Evolutionary conservation across 2,888 invertebrate species (phyloP).

Genomic region (Dorcus parallelipipedus): DNA sequence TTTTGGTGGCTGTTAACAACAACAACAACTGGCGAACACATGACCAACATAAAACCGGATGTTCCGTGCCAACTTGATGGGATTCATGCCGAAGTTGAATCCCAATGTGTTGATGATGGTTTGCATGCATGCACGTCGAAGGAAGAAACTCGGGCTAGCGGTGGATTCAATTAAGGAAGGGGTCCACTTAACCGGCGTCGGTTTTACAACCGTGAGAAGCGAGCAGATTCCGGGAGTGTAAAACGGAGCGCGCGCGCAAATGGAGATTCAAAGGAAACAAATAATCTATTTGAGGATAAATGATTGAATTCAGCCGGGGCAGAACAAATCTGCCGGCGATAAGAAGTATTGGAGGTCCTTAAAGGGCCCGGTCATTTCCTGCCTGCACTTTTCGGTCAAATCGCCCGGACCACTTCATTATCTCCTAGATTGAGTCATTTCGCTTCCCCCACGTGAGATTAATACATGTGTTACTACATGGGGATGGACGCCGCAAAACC

Average conservation of each 20-base stretch:
- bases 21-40: slow-evolving; percentile 43
- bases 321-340: slow-evolving; percentile 41
- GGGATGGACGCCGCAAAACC: not conserved
- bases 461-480: slow-evolving; percentile 42
- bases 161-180: too few relatives aligned
- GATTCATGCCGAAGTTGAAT: slow-evolving; percentile 35
- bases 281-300: slow-evolving; percentile 24
- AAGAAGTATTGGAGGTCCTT: slow-evolving; percentile 42
- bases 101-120: too few relatives aligned
- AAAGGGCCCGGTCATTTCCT: slow-evolving; percentile 33
- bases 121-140: too few relatives aligned
- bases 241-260: slow-evolving; percentile 9
- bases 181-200: not conserved
- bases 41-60: slow-evolving; percentile 42
- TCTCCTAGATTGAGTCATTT: slow-evolving; percentile 48
- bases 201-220: slow-evolving; percentile 26
- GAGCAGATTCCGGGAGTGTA: slow-evolving; percentile 23
- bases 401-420: slow-evolving; percentile 46
- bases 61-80: slow-evolving; percentile 42
- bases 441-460: slow-evolving; percentile 42
- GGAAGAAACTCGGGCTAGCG: too few relatives aligned
- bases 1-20: not conserved
- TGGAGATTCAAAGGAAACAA: slow-evolving; percentile 19
- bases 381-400: slow-evolving; percentile 35
- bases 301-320: slow-evolving; percentile 23